A percentile compares a stretch with the other conserved stretches of the same genome.
Evolutionary conservation across 2,797 vertebrate genomes (phyloP).

Genomic region (Clarias fuscus): DNA sequence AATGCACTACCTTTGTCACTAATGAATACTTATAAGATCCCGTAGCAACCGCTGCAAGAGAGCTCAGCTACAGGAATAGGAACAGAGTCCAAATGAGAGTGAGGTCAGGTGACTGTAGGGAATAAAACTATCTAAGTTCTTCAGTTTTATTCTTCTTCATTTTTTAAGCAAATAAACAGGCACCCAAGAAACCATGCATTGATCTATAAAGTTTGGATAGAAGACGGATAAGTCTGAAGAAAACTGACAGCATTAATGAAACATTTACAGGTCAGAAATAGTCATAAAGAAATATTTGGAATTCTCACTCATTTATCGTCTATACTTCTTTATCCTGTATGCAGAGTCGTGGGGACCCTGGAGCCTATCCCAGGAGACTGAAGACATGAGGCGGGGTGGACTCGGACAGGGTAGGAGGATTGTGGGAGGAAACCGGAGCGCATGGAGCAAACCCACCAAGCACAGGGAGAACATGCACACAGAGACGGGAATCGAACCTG

Average conservation of each 20-base stretch:
- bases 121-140: background rate
- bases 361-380: too few relatives aligned
- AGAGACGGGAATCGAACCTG: too few relatives aligned
- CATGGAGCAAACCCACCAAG: too few relatives aligned
- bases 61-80: constrained; percentile 42
- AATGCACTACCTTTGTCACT: constrained; percentile 66
- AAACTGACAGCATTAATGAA: background rate
- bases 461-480: too few relatives aligned
- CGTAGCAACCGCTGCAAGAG: constrained; percentile 60
- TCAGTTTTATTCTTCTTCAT: background rate
- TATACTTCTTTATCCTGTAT: too few relatives aligned
- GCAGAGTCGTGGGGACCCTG: too few relatives aligned
- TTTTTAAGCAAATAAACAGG: background rate
- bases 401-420: too few relatives aligned
- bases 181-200: background rate
- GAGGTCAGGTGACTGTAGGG: constrained; percentile 9
- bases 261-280: background rate
- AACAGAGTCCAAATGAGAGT: constrained; percentile 34
- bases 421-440: too few relatives aligned
- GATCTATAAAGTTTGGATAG: background rate
- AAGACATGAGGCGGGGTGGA: too few relatives aligned
- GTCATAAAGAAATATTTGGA: background rate
- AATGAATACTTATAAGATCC: constrained; percentile 68
- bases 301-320: too few relatives aligned
- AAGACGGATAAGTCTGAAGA: background rate